Percentiles rank a stretch among this genome's conserved stretches.
These are phyloP conservation scores for Ginglymostoma cirratum DNA, from an alignment of 2,113 vertebrate genomes.

Conservation along the genomic window DNA sequence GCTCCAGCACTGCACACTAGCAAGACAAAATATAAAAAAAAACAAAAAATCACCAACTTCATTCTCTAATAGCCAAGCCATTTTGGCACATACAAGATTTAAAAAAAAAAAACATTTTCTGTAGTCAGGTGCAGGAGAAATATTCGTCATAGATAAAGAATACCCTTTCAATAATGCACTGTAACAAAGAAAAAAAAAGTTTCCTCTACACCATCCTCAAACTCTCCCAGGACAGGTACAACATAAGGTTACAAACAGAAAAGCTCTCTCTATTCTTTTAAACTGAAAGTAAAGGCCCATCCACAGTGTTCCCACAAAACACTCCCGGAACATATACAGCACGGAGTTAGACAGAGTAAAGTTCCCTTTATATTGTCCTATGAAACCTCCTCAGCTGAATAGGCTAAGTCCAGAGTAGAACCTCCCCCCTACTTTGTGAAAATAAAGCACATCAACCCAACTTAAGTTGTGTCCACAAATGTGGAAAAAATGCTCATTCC, in stretches of 20 bases:
- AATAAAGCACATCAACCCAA: background rate
- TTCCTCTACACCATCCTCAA: too few species aligned
- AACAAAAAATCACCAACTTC: background rate
- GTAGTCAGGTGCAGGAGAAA: background rate
- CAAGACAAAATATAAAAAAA: too few species aligned
- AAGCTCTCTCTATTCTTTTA: too few species aligned
- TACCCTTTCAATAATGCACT: background rate
- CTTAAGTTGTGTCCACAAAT: background rate
- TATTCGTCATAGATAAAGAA: background rate
- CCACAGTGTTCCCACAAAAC: too few species aligned
- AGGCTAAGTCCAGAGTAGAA: background rate
- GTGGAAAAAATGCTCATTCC: background rate
- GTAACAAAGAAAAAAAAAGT: background rate
- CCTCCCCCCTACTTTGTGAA: background rate
- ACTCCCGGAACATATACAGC: background rate
- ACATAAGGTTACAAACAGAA: too few species aligned
- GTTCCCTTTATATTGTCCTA: background rate
- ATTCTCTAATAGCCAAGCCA: background rate
- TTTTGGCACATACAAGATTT: background rate
- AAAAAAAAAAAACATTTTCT: background rate
- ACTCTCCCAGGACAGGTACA: too few species aligned
- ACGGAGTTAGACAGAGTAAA: background rate
- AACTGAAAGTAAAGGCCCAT: background rate
- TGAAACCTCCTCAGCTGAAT: background rate
- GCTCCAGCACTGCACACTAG: constrained; percentile 54